Evolutionary conservation across 1,140 invertebrate species (phyloP), one percentile per base, ranked within the genome.

Genomic region (Matsumurasca onukii): DNA sequence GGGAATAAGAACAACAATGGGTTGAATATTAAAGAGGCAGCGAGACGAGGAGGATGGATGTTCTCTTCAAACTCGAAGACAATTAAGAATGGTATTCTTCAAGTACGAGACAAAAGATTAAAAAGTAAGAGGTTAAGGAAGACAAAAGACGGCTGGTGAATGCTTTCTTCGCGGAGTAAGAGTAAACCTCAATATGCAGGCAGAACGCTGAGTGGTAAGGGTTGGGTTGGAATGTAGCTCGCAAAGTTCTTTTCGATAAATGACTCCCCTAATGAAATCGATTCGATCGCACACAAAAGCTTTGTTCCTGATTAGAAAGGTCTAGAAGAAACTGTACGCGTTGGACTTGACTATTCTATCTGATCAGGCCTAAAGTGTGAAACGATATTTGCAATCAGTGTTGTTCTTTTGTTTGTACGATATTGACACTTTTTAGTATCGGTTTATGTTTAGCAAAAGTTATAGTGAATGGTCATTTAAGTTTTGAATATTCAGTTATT

Each of bases 31-130:
- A 12, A 52, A 22, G 49, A 12, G 20, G 49, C 12, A 52, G 49
- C 34, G 3, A 12, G 49, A 52, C 20, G 49, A n/a, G 49, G 25
- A 59, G 25, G 25, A 59, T 59, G 55, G 25, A 29, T 59, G 55
- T 5, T 27, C 22, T 59, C 55, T 59, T 59, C 24, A 27, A 24
- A 59, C 2, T 24, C 9, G 55, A 59, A 59, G 55, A 59, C 55
- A 59, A 59, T 59, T 59, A 59, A 59, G 55, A 59, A 24, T 59
- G 55, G 55, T 59, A 59, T 59, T 59, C 55, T 59, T 59, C 55
- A 59, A 59, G 24, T 59, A 59, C 15, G 55, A 59, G 55, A 59
- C 55, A 59, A 24, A 59, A 59, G 55, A 59, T 59, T 59, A 59
- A 59, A 59, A 59, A 59, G 55, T 59, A 59, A 59, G 55, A 59